Percentiles rank a stretch among this genome's conserved stretches.
phyloP scores from a whole-genome alignment of 2,113 vertebrate species.

The Panthera tigris region DNA sequence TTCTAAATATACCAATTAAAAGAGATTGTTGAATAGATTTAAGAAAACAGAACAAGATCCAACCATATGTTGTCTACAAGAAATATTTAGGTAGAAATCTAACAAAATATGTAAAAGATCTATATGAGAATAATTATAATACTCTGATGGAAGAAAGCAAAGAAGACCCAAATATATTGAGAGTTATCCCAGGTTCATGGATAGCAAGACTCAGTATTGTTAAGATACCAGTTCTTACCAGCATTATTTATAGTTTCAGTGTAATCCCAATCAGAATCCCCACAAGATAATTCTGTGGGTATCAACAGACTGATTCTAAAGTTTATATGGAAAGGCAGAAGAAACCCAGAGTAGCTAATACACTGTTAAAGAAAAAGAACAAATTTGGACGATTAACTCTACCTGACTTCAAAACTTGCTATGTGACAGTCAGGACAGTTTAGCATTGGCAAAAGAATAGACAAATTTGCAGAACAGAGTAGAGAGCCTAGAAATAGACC shows the following conservation, averaged over 20 bases:
- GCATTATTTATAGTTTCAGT: too few species aligned
- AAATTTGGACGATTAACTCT: not conserved
- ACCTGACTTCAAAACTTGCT: not conserved
- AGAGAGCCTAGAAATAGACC: not conserved
- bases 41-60: not conserved
- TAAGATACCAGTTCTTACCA: too few species aligned
- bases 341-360: not conserved
- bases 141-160: not conserved
- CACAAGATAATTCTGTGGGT: too few species aligned
- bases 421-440: not conserved
- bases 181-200: too few species aligned
- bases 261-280: too few species aligned
- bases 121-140: not conserved
- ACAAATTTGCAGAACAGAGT: not conserved
- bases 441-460: not conserved
- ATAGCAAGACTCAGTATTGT: too few species aligned
- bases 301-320: too few species aligned
- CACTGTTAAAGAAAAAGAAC: not conserved
- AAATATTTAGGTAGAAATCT: not conserved
- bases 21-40: not conserved
- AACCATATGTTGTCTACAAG: not conserved
- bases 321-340: not conserved
- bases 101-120: too few species aligned
- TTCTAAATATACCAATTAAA: not conserved
- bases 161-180: too few species aligned